Conservation (phyloP, 2,113 vertebrate genomes). For the Syngnathus scovelli region DNA sequence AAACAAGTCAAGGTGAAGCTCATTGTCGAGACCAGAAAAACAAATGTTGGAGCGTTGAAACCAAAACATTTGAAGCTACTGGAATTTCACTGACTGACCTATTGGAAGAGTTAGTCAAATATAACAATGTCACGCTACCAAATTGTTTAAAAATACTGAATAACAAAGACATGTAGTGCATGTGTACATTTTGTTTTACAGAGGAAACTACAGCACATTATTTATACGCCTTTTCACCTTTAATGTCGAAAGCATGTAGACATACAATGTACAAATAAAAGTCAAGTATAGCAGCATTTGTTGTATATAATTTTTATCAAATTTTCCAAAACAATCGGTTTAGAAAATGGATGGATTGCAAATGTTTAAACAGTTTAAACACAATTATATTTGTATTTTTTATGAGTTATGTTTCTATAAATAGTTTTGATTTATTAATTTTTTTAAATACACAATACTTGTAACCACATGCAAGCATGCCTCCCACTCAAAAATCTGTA, state of each 20-base stretch:
- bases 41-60: neutral
- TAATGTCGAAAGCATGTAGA: neutral
- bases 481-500: too few relatives aligned
- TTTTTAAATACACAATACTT: neutral
- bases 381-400: neutral
- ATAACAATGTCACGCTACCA: neutral
- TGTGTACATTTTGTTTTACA: neutral
- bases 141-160: neutral
- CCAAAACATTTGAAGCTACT: neutral
- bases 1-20: conserved; percentile 14
- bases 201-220: neutral
- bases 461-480: neutral
- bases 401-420: neutral
- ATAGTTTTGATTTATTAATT: neutral
- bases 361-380: neutral
- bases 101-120: neutral
- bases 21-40: neutral
- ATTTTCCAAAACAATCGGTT: neutral
- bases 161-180: neutral
- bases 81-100: neutral
- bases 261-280: neutral
- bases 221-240: neutral
- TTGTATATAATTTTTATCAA: neutral
- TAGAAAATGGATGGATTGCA: too few relatives aligned
- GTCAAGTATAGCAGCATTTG: neutral